A percentile compares a stretch with the other conserved stretches of the same genome.
These are phyloP conservation scores for Cynaeus angustus DNA, from an alignment of 2,888 invertebrate genomes.

Conservation along the genomic window DNA sequence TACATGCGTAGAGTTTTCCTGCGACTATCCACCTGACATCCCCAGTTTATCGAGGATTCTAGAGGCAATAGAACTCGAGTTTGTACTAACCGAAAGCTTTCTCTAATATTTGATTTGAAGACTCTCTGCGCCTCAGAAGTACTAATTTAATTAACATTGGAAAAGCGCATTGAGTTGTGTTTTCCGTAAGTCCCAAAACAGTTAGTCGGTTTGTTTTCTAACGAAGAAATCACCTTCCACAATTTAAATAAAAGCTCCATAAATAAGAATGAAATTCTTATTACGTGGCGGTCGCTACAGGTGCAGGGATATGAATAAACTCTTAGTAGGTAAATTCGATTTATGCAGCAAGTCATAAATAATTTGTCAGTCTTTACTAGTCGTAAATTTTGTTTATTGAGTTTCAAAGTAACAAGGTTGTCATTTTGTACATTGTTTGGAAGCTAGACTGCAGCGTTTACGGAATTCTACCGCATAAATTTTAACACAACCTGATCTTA, in stretches of 20 bases:
- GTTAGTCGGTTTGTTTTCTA: background rate
- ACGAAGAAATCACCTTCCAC: slow-evolving; percentile 12
- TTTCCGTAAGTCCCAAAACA: background rate
- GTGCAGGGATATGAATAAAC: slow-evolving; percentile 30
- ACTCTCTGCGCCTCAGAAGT: slow-evolving; percentile 5
- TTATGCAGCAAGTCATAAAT: slow-evolving; percentile 19
- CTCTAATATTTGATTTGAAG: slow-evolving; percentile 40
- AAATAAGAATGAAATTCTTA: slow-evolving; percentile 24
- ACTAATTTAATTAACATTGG: slow-evolving; percentile 27
- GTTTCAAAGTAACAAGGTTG: slow-evolving; percentile 3
- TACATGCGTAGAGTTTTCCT: slow-evolving; percentile 35
- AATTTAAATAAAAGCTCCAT: slow-evolving; percentile 39
- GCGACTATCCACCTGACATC: slow-evolving; percentile 20
- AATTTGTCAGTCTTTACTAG: slow-evolving; percentile 24
- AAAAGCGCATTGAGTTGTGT: slow-evolving; percentile 18
- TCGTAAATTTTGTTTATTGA: slow-evolving; percentile 13
- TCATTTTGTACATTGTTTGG: slow-evolving; percentile 2
- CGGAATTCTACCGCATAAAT: slow-evolving; percentile 2
- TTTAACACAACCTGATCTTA: background rate
- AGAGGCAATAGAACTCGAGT: slow-evolving; percentile 34
- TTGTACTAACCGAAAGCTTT: slow-evolving; percentile 27
- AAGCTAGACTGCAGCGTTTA: background rate
- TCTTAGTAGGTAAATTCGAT: slow-evolving; percentile 21
- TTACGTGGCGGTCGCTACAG: slow-evolving; percentile 20
- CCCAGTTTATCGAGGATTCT: slow-evolving; percentile 36